Base-by-base conservation (phyloP, 2,888 invertebrate species). In the Mythimna impura region DNA sequence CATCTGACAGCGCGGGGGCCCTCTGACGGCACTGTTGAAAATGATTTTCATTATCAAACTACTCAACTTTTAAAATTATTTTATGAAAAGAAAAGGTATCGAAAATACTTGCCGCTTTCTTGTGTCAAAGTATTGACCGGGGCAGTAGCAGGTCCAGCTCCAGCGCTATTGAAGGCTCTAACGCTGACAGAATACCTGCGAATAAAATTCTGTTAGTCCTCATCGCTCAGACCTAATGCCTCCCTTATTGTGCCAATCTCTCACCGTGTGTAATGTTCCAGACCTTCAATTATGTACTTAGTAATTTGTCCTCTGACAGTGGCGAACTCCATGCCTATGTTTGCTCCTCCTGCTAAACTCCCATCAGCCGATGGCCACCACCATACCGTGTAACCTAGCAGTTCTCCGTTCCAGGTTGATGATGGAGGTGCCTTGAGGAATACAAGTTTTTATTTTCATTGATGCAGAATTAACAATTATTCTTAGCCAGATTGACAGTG, bases 81-180 rank as follows among this genome's bases (percentile, higher is more conserved):
- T 47, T 17, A 12, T 43, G 10, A 43, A 47, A 47, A 14, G 14
- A 14, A 47, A 47, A 47, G 43, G 14, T 14, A 43, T 5, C 12
- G 1, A 43, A 43, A 43, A 55, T 71, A 83, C 96, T 95, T 94
- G 97, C 98, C 98, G 91, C 98, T 98, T 96, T 99, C 99, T 85
- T 98, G 97, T 10, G 99, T 99, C 34, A 98, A 97, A 6, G 98
- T 98, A 81, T 97, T 97, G 30, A 98, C 97, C 47, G 98, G 97
- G 0, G 97, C 96, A 22, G 98, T 98, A 64, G 97, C 97, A 1
- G 99, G 98, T 5, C 99, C 98, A 25, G 98, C 97, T 0, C 98
- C 98, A 57, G 98, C 97, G 79, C 97, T 97, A 91, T 99, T 99
- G 91, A 98, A 98, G 0, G 98, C 98, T 90, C 98, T 97, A n/a